phyloP scores from a whole-genome alignment of 2,113 vertebrate species.

The Amphiprion ocellaris region DNA sequence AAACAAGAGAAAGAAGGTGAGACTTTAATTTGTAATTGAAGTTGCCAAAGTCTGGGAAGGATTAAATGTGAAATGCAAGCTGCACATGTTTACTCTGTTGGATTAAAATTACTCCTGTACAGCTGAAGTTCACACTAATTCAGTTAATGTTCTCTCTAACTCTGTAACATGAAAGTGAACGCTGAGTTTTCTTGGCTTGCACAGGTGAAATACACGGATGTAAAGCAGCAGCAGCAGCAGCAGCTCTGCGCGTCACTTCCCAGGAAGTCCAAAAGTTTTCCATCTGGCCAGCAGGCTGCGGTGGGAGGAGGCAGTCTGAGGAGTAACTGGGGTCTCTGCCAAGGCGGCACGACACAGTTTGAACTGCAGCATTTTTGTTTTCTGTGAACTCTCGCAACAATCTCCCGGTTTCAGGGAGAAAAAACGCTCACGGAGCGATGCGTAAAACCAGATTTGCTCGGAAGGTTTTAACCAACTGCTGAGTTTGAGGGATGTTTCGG shows the following conservation, averaged over 20 bases:
- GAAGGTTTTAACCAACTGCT: background rate
- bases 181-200: background rate
- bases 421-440: background rate
- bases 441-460: background rate
- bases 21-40: too few relatives aligned
- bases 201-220: conserved; percentile 26
- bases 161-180: background rate
- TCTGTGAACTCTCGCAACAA: background rate
- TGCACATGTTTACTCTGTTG: too few relatives aligned
- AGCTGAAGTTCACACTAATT: too few relatives aligned
- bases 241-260: conserved; percentile 74
- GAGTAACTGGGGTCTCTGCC: conserved; percentile 30
- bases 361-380: conserved; percentile 33
- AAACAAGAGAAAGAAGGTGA: too few relatives aligned
- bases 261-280: conserved; percentile 63
- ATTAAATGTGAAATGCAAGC: too few relatives aligned
- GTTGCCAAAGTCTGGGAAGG: too few relatives aligned
- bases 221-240: conserved; percentile 28
- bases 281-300: conserved; percentile 34
- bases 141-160: background rate
- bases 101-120: too few relatives aligned
- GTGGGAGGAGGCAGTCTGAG: conserved; percentile 56
- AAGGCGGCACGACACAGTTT: conserved; percentile 58
- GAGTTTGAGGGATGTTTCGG: conserved; percentile 13
- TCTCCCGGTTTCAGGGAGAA: background rate